phyloP scores from a whole-genome alignment of 2,797 vertebrate species.

The Phrynocephalus guinanensis region DNA sequence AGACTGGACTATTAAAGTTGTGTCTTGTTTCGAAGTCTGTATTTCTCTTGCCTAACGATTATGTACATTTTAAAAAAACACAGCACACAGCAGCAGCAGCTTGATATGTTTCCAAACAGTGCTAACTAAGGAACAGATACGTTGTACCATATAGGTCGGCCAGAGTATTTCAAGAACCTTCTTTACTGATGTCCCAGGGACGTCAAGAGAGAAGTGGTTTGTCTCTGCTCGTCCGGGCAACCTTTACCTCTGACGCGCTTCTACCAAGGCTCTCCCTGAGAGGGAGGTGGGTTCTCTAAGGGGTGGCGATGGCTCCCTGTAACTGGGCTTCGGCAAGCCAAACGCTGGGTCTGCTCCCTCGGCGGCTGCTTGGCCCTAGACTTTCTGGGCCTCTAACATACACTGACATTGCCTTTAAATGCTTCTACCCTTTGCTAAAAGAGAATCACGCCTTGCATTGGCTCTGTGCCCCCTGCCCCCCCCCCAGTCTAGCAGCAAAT shows the following conservation, averaged over 20 bases:
- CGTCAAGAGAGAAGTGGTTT: conserved; percentile 74
- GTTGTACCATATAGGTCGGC: conserved; percentile 71
- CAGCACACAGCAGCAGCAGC: conserved; percentile 75
- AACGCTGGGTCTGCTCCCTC: conserved; percentile 36
- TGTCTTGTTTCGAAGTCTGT: conserved; percentile 41
- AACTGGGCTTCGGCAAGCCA: not conserved
- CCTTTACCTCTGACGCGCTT: not conserved
- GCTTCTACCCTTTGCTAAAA: conserved; percentile 54
- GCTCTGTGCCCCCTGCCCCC: conserved; percentile 59
- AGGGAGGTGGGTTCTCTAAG: not conserved
- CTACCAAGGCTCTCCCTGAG: not conserved
- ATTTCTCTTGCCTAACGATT: conserved; percentile 74
- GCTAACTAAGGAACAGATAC: conserved; percentile 80
- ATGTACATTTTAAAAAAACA: conserved; percentile 76
- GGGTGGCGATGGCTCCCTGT: not conserved
- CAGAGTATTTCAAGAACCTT: conserved; percentile 72
- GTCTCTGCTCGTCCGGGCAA: conserved; percentile 55
- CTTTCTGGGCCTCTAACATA: conserved; percentile 70
- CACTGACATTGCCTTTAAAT: conserved; percentile 66
- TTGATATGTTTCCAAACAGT: conserved; percentile 74
- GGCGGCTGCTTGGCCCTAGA: conserved; percentile 71
- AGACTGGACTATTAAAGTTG: conserved; percentile 66
- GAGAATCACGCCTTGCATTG: conserved; percentile 55
- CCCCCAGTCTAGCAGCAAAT: conserved; percentile 58
- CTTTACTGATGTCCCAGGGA: conserved; percentile 74